Percentiles rank a stretch among this genome's conserved stretches.
Conservation (phyloP, 2,888 invertebrate genomes). For the Synanthedon tipuliformis region DNA sequence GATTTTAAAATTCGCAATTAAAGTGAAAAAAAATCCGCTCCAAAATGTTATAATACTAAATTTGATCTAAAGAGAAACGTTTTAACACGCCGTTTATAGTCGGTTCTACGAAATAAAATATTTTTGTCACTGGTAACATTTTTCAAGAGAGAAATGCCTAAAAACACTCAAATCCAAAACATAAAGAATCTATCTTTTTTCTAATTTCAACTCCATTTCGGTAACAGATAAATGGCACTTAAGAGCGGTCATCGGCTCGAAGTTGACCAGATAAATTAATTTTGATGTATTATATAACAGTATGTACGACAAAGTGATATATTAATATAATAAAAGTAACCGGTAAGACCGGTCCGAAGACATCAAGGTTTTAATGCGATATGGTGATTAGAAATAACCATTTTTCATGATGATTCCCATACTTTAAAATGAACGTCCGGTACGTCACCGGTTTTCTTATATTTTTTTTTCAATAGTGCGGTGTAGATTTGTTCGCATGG, state of each 20-base stretch:
- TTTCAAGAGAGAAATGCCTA: conserved; percentile 1
- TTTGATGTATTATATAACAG: conserved; percentile 54
- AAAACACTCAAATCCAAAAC: conserved; percentile 7
- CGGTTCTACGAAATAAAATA: not conserved
- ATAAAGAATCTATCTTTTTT: conserved; percentile 11
- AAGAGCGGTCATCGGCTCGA: conserved; percentile 39
- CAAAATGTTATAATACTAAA: too few relatives aligned
- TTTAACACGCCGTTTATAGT: too few relatives aligned
- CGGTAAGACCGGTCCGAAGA: conserved; percentile 34
- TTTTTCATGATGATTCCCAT: conserved; percentile 36
- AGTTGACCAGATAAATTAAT: conserved; percentile 55
- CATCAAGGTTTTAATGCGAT: conserved; percentile 47
- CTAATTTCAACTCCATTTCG: conserved; percentile 22
- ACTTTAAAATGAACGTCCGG: conserved; percentile 24
- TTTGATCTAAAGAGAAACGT: too few relatives aligned
- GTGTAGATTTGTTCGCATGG: conserved; percentile 38
- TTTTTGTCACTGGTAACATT: not conserved
- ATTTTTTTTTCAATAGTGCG: conserved; percentile 26
- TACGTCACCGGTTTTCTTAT: conserved; percentile 29
- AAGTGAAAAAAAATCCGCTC: too few relatives aligned
- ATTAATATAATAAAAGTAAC: conserved; percentile 43
- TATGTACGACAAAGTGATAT: conserved; percentile 48
- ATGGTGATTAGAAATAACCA: conserved; percentile 49
- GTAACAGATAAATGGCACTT: conserved; percentile 30
- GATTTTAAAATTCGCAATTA: too few relatives aligned